Percentiles rank a stretch among this genome's conserved stretches.
phyloP scores from a whole-genome alignment of 1,140 invertebrate genomes.

The Galleria mellonella region DNA sequence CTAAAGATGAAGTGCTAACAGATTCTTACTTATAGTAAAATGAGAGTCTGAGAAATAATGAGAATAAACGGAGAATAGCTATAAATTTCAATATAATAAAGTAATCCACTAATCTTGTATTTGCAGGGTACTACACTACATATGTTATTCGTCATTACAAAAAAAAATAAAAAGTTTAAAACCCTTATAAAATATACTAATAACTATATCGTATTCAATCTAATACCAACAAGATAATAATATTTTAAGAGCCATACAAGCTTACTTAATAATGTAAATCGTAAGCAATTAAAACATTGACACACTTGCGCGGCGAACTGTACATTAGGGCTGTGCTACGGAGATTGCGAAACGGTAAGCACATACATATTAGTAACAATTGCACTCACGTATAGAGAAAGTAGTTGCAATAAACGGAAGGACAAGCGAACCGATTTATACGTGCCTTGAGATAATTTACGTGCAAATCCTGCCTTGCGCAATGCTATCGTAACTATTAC shows the following conservation, averaged over 20 bases:
- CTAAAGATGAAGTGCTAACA: too few species aligned
- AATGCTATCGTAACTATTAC: conserved; percentile 1
- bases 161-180: too few species aligned
- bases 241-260: conserved; percentile 3
- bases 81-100: too few species aligned
- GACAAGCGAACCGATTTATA: conserved; percentile 36
- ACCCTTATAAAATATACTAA: too few species aligned
- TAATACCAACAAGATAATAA: too few species aligned
- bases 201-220: too few species aligned
- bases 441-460: conserved; percentile 41
- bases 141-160: too few species aligned
- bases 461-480: conserved; percentile 14
- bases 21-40: too few species aligned
- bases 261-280: conserved; percentile 19
- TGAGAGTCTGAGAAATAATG: too few species aligned
- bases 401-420: conserved; percentile 43
- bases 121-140: too few species aligned
- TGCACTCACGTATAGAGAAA: conserved; percentile 51
- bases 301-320: conserved; percentile 23
- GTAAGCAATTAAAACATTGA: conserved; percentile 29
- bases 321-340: conserved; percentile 17
- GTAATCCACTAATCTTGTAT: too few species aligned
- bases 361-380: conserved; percentile 12
- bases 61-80: too few species aligned
- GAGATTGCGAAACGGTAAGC: conserved; percentile 1